phyloP scores from a whole-genome alignment of 2,797 vertebrate genomes.

The Pseudocheirus occidentalis region DNA sequence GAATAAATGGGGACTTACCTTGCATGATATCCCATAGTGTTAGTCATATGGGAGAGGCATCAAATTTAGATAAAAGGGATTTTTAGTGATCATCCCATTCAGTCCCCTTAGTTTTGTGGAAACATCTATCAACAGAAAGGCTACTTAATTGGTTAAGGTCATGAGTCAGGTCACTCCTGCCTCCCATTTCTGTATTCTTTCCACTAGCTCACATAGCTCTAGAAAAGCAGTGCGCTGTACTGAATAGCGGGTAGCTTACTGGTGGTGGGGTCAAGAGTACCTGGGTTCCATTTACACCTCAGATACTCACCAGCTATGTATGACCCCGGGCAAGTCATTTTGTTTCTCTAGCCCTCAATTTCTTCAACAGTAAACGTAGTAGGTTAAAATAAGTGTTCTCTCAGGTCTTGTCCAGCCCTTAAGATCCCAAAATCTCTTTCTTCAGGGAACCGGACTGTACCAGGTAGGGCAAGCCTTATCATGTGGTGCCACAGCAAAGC shows the following conservation, averaged over 20 bases:
- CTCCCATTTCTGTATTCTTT: background rate
- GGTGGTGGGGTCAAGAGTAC: background rate
- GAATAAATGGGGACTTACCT: background rate
- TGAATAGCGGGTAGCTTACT: background rate
- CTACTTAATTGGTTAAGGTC: background rate
- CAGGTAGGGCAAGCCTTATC: background rate
- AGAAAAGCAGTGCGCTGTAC: background rate
- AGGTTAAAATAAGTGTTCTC: background rate
- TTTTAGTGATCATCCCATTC: background rate
- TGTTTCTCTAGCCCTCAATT: background rate
- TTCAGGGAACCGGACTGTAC: background rate
- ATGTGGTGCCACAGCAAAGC: background rate
- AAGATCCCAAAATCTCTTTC: background rate
- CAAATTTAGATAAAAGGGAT: background rate
- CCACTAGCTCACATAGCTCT: background rate
- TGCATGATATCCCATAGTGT: background rate
- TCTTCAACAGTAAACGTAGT: background rate
- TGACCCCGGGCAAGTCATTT: background rate
- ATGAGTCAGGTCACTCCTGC: background rate
- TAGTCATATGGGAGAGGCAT: background rate
- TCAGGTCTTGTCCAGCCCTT: background rate
- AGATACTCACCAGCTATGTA: background rate
- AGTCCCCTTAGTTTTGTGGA: background rate
- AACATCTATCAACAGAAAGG: background rate
- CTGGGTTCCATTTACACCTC: background rate